These are phyloP conservation scores for Conops quadrifasciatus DNA, from an alignment of 2,888 invertebrate species.

Conservation along the genomic window DNA sequence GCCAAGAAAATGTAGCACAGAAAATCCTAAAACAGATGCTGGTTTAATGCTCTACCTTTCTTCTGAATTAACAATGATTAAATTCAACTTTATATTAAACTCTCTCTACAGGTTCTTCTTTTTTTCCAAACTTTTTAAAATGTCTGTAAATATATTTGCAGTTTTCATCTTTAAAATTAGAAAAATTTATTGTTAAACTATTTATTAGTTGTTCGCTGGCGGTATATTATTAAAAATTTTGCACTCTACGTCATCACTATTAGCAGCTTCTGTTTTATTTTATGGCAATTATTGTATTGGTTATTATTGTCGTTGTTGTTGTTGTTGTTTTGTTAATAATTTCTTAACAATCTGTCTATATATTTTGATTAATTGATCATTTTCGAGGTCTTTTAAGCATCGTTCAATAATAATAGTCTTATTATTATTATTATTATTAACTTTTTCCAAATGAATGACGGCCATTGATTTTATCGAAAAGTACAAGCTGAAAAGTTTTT, in stretches of 20 bases:
- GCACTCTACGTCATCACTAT: background rate
- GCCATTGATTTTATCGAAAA: no score
- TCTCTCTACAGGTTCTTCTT: background rate
- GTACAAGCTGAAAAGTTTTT: no score
- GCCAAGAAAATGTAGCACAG: no score
- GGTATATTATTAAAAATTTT: constrained; percentile 19
- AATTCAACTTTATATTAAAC: background rate
- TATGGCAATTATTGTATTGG: background rate
- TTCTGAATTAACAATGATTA: no score
- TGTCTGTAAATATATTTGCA: no score
- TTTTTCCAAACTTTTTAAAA: no score
- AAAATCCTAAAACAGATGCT: background rate
- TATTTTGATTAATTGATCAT: background rate
- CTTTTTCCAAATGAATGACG: no score
- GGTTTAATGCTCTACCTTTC: no score
- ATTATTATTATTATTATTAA: no score
- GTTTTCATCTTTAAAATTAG: no score
- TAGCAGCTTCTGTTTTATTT: background rate
- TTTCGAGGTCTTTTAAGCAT: background rate
- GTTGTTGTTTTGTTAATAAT: constrained; percentile 3
- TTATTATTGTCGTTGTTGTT: background rate
- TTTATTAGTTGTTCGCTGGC: constrained; percentile 36
- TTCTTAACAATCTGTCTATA: background rate
- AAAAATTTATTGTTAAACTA: constrained; percentile 29
- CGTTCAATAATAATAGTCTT: no score